Evolutionary conservation across 2,888 invertebrate genomes (phyloP).

Genomic region (Melikaiella ostensackeni): DNA sequence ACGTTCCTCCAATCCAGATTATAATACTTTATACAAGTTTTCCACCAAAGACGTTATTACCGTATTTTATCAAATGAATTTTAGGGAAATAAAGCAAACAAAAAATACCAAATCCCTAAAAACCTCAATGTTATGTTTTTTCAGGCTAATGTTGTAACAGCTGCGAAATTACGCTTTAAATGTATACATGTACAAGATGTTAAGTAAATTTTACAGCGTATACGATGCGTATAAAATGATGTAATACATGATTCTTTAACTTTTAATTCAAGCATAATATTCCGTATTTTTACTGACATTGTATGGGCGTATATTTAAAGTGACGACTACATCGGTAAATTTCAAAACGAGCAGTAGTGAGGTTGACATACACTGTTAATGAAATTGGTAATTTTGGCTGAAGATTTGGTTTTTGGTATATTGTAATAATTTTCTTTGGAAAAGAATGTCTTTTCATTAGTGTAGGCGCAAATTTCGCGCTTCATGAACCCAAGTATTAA

Average conservation of each 20-base stretch:
- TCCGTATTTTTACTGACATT: no score
- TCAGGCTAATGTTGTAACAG: not conserved
- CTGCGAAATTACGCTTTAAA: not conserved
- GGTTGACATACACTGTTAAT: no score
- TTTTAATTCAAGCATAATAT: no score
- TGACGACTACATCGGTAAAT: not conserved
- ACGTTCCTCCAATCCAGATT: slow-evolving; percentile 13
- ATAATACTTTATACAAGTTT: not conserved
- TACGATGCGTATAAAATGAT: not conserved
- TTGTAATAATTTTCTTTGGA: slow-evolving; percentile 9
- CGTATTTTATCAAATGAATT: not conserved
- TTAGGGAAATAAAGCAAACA: not conserved
- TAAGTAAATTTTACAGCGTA: not conserved
- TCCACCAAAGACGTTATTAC: slow-evolving; percentile 9
- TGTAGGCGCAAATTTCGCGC: slow-evolving; percentile 10
- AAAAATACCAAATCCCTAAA: not conserved
- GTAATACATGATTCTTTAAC: not conserved
- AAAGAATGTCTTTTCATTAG: slow-evolving; percentile 20
- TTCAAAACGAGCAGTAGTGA: not conserved
- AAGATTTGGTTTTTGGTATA: not conserved
- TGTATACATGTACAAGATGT: not conserved
- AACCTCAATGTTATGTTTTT: not conserved
- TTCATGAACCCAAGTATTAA: slow-evolving; percentile 15
- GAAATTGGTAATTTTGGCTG: no score
- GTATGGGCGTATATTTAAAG: no score